Evolutionary conservation across 2,797 vertebrate genomes (phyloP), one percentile per base, ranked within the genome.

Genomic region (Peromyscus melanophrys): DNA sequence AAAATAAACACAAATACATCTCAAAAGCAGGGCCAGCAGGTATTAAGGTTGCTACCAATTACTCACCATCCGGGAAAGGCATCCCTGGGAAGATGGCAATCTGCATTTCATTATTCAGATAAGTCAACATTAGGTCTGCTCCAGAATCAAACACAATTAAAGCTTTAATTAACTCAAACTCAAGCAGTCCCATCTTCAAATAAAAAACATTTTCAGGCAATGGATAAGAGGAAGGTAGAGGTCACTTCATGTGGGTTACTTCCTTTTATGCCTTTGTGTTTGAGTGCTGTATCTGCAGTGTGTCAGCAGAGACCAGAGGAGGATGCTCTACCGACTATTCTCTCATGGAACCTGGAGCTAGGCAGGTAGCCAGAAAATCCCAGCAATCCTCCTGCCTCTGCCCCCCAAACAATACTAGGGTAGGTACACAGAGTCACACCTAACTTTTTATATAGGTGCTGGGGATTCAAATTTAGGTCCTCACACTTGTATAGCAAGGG

Each of bases 141-240:
- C 93, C 59, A 92, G 85, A 97, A 96, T 97, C 98, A 98, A 98
- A 97, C 96, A 98, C 97, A 98, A 98, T 97, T 98, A 97, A 92
- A 98, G 98, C 93, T 98, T 98, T 92, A 98, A 98, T 98, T 96
- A 96, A 96, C 96, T 90, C 49, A 90, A 95, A 90, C 27, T 86
- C 77, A 65, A 77, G 82, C 73, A 89, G 85, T 57, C 43, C 11
- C 73, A 21, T 80, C 61, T 84, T 91, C 89, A 95, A 92, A 94
- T 90, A 95, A 89, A 97, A 85, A 27, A 93, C 29, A 87, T 13
- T 37, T 76, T 29, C 3, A 25, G 86, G 34, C 6, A 0, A 40
- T 0, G 0, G 43, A 59, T 34, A 25, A 78, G 2, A 31, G 2
- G 6, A 67, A 25, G n/a, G 34, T 0, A 59, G n/a, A 78, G 57